These are phyloP conservation scores for Phymatocera aterrima DNA, from an alignment of 2,888 invertebrate genomes.

Conservation along the genomic window DNA sequence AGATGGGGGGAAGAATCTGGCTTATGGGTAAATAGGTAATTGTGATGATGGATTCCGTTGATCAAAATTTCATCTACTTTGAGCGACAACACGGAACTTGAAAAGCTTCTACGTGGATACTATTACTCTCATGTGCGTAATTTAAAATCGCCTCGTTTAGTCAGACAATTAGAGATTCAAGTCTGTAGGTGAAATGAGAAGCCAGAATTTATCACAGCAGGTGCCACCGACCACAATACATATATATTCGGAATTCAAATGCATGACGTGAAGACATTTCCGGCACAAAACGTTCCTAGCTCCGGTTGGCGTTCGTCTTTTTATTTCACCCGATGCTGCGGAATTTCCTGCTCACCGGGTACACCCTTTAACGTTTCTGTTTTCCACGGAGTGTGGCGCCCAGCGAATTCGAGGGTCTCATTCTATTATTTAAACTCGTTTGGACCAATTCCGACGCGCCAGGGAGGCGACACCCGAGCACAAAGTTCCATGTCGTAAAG, in stretches of 20 bases:
- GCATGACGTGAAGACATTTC: slow-evolving; percentile 34
- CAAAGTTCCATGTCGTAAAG: slow-evolving; percentile 37
- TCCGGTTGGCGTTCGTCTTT: slow-evolving; percentile 18
- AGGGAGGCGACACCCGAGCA: slow-evolving; percentile 41
- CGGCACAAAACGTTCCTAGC: slow-evolving; percentile 20
- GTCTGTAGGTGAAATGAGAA: background rate
- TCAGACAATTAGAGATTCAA: background rate
- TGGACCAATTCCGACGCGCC: slow-evolving; percentile 43
- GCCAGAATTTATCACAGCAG: background rate
- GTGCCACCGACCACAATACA: background rate
- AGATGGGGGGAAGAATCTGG: background rate
- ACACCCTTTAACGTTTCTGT: slow-evolving; percentile 44
- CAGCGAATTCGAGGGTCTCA: slow-evolving; percentile 40
- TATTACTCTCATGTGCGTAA: too few species aligned
- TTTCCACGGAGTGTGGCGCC: slow-evolving; percentile 32
- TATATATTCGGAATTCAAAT: background rate
- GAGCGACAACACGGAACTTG: too few species aligned
- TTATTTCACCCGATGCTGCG: slow-evolving; percentile 25
- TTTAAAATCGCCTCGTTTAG: too few species aligned
- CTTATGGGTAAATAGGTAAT: background rate
- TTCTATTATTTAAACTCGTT: slow-evolving; percentile 45
- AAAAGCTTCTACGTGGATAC: background rate
- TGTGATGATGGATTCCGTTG: background rate
- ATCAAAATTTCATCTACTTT: background rate
- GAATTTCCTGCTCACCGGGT: slow-evolving; percentile 26